A percentile compares a stretch with the other conserved stretches of the same genome.
These are phyloP conservation scores for Heliconius charithonia DNA, from an alignment of 2,888 invertebrate species.

Conservation along the genomic window DNA sequence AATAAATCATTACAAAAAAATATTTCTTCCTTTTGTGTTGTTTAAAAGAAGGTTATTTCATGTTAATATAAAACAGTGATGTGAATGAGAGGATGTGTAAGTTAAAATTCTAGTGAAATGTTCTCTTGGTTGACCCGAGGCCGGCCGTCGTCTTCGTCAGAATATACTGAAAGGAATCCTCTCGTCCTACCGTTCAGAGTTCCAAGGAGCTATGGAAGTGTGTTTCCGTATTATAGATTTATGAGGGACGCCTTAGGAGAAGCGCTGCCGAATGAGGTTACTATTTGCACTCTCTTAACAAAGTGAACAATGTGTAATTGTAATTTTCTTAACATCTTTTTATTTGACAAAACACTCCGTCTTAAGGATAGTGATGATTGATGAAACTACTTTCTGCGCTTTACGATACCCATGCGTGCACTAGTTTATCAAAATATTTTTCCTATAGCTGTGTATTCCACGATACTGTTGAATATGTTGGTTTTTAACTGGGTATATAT, in stretches of 20 bases:
- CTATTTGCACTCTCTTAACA: constrained; percentile 17
- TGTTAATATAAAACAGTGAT: constrained; percentile 48
- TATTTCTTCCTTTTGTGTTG: constrained; percentile 33
- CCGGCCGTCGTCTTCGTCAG: constrained; percentile 60
- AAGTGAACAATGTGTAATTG: not conserved
- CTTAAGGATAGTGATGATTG: not conserved
- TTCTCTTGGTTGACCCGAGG: constrained; percentile 60
- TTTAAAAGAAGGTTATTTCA: constrained; percentile 32
- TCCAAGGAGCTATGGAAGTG: constrained; percentile 85
- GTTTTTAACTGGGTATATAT: not conserved
- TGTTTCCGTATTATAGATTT: constrained; percentile 86
- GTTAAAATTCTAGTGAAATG: constrained; percentile 58
- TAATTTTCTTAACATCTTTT: not conserved
- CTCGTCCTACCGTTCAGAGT: constrained; percentile 70
- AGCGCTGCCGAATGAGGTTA: constrained; percentile 68
- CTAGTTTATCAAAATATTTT: not conserved
- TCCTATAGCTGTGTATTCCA: too few species aligned
- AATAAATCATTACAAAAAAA: constrained; percentile 44
- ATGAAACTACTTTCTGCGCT: not conserved
- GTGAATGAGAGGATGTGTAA: constrained; percentile 54
- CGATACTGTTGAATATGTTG: not conserved
- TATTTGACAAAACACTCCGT: not conserved
- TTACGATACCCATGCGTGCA: not conserved
- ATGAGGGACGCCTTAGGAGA: constrained; percentile 78
- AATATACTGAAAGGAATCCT: constrained; percentile 65